Conservation (phyloP, 2,797 vertebrate species). For the Sebastes oblongus region DNA sequence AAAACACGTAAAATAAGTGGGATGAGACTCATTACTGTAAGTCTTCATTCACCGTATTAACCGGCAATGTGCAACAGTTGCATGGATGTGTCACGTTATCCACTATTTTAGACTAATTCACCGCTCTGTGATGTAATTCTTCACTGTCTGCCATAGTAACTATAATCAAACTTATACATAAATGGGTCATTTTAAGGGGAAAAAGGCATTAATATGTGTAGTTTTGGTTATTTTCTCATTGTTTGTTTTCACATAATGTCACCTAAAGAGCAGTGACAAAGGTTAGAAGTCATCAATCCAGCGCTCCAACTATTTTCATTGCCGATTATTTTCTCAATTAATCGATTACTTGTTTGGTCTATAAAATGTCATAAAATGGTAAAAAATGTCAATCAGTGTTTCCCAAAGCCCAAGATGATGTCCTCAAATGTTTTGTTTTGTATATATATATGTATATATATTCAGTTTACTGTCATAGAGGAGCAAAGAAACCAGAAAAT, state of each 20-base stretch:
- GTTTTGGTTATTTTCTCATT: background rate
- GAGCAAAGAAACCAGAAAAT: no score
- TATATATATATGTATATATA: no score
- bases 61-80: background rate
- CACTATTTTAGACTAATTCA: background rate
- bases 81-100: background rate
- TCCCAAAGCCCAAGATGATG: no score
- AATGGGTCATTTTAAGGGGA: background rate
- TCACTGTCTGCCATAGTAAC: background rate
- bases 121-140: background rate
- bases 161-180: background rate
- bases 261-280: background rate
- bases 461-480: no score
- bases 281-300: background rate
- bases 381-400: accelerated
- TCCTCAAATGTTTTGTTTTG: no score
- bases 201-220: background rate
- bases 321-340: no score
- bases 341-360: no score
- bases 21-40: background rate
- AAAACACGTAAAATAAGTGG: background rate
- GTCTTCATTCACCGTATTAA: background rate
- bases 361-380: no score
- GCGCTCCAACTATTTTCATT: no score
- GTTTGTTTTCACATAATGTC: background rate